phyloP scores from a whole-genome alignment of 92 coral and sea anemone species.

The Palythoa heliodiscus region DNA sequence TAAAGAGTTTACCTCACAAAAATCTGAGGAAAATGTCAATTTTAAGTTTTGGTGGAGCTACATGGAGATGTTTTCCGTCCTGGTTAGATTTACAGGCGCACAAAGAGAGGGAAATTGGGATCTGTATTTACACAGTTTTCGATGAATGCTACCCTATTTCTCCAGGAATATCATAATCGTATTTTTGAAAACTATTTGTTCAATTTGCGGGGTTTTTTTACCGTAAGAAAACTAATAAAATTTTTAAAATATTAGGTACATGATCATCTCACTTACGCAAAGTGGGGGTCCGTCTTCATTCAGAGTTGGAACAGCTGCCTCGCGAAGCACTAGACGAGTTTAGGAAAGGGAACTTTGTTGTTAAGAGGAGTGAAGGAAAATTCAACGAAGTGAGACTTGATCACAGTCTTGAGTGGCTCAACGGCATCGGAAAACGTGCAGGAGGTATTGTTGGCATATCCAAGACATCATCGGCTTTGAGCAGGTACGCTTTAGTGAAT shows the following conservation, averaged over 20 bases:
- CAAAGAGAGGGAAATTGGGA: no score
- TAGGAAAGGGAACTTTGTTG: background rate
- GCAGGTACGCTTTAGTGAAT: background rate
- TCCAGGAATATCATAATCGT: no score
- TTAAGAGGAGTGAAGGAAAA: background rate
- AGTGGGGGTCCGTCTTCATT: slow-evolving; percentile 58
- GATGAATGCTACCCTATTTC: no score
- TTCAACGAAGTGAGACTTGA: slow-evolving; percentile 61
- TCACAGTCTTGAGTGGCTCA: slow-evolving; percentile 66
- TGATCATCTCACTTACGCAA: slow-evolving; percentile 52
- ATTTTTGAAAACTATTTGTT: no score
- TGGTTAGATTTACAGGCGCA: no score
- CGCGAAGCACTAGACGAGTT: background rate
- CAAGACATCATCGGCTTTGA: slow-evolving; percentile 55
- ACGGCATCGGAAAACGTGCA: slow-evolving; percentile 56
- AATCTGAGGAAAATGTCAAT: no score
- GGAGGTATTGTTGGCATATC: slow-evolving; percentile 50
- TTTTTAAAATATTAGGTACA: slow-evolving; percentile 27
- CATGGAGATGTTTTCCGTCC: no score
- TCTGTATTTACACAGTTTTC: no score
- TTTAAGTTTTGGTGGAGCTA: no score
- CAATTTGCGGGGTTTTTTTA: no score
- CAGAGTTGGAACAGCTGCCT: slow-evolving; percentile 57
- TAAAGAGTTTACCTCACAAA: no score
- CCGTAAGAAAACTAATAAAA: no score